Conservation (phyloP, 2,888 invertebrate species). For the Rotaria sp. region DNA sequence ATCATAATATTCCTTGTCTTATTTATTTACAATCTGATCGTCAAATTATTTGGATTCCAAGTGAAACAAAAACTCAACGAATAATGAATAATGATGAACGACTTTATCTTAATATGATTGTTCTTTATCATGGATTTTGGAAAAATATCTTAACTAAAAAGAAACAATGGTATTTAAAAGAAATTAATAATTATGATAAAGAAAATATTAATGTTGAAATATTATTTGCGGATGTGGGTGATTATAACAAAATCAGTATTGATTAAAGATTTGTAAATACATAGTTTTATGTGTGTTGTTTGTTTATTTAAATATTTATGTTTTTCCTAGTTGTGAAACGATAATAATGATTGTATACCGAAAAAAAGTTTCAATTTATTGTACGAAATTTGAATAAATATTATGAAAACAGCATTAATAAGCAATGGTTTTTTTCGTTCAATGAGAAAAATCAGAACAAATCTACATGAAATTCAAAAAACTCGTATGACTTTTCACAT, state of each 20-base stretch:
- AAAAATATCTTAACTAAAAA: neutral
- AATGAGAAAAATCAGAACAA: neutral
- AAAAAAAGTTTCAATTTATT: neutral
- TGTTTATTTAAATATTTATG: neutral
- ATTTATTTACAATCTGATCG: neutral
- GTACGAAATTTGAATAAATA: neutral
- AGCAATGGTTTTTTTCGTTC: neutral
- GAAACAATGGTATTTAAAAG: neutral
- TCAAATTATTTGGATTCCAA: neutral
- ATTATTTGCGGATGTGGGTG: neutral
- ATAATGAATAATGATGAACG: neutral
- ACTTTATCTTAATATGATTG: neutral
- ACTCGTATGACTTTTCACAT: too few species aligned
- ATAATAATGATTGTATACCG: neutral
- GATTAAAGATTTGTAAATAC: neutral
- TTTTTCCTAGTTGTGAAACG: neutral
- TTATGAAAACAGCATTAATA: neutral
- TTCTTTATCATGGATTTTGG: neutral
- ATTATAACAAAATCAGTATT: neutral
- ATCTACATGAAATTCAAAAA: too few species aligned
- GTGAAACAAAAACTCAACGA: neutral
- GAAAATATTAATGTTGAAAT: neutral
- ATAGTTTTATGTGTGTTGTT: neutral
- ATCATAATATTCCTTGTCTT: neutral
- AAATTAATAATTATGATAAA: neutral